Evolutionary conservation across 1,140 invertebrate genomes (phyloP).

Genomic region (Amphibalanus amphitrite): DNA sequence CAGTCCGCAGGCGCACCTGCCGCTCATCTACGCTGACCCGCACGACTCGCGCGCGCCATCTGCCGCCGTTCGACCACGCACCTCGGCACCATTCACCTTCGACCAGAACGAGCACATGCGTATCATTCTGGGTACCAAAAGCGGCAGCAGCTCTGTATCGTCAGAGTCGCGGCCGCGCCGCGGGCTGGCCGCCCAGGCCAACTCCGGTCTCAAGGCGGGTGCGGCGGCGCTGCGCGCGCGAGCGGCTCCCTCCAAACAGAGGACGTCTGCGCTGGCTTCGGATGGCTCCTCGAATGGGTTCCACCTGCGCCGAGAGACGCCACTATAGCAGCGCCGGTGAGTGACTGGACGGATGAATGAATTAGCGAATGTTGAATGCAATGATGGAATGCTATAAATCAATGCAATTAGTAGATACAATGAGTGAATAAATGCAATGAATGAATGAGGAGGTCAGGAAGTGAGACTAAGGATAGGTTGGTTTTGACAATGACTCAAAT

Average conservation of each 20-base stretch:
- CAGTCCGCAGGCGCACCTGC: conserved; percentile 58
- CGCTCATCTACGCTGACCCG: conserved; percentile 66
- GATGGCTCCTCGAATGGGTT: conserved; percentile 13
- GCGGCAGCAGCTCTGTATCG: too few species aligned
- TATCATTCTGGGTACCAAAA: conserved; percentile 51
- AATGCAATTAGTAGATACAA: too few species aligned
- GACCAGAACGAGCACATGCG: conserved; percentile 74
- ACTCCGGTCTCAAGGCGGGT: neutral
- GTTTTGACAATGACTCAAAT: too few species aligned
- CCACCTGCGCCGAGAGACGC: conserved; percentile 18
- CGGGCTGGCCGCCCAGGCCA: neutral
- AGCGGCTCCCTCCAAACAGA: neutral
- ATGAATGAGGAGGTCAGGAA: too few species aligned
- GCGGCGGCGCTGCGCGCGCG: neutral
- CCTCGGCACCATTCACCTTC: conserved; percentile 31
- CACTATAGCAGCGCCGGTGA: conserved; percentile 10
- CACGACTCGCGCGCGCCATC: conserved; percentile 38
- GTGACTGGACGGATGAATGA: too few species aligned
- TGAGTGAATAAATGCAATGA: too few species aligned
- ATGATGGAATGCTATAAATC: too few species aligned
- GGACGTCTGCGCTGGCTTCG: conserved; percentile 10
- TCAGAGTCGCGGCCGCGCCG: neutral
- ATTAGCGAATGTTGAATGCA: too few species aligned
- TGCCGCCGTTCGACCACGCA: conserved; percentile 8
- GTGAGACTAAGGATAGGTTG: too few species aligned